Conservation (phyloP, 2,888 invertebrate species). For the Vandiemenella viatica region DNA sequence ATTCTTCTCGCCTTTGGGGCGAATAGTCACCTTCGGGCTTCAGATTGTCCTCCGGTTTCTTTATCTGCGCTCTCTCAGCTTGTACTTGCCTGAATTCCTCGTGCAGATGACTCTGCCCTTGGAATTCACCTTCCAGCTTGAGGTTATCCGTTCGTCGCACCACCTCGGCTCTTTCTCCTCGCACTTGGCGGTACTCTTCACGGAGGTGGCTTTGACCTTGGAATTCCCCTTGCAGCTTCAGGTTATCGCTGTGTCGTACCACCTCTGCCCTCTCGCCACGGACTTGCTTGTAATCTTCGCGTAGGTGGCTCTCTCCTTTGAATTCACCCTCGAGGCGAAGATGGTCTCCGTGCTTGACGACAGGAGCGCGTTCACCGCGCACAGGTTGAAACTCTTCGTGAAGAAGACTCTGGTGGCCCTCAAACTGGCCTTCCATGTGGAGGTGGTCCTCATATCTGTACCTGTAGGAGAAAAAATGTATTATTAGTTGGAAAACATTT, state of each 20-base stretch:
- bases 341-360: constrained; percentile 44
- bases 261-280: constrained; percentile 24
- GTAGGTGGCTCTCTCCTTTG: constrained; percentile 22
- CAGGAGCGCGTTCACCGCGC: constrained; percentile 33
- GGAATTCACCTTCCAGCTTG: constrained; percentile 47
- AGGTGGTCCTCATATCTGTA: constrained; percentile 26
- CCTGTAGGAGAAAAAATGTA: constrained; percentile 4
- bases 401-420: constrained; percentile 19
- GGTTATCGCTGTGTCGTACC: constrained; percentile 22
- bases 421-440: constrained; percentile 23
- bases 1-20: constrained; percentile 8
- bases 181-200: constrained; percentile 39
- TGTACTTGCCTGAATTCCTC: constrained; percentile 20
- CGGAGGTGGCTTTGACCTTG: constrained; percentile 20
- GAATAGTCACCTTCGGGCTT: constrained; percentile 23
- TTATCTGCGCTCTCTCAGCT: constrained; percentile 23
- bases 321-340: constrained; percentile 54
- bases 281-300: constrained; percentile 28
- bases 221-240: constrained; percentile 31
- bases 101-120: constrained; percentile 30
- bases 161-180: constrained; percentile 29
- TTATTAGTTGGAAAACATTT: no score
- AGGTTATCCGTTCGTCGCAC: constrained; percentile 49
- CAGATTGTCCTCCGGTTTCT: constrained; percentile 35
- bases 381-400: constrained; percentile 42